A percentile compares a stretch with the other conserved stretches of the same genome.
phyloP scores from a whole-genome alignment of 2,888 invertebrate genomes.

The Chrysomela aeneicollis region DNA sequence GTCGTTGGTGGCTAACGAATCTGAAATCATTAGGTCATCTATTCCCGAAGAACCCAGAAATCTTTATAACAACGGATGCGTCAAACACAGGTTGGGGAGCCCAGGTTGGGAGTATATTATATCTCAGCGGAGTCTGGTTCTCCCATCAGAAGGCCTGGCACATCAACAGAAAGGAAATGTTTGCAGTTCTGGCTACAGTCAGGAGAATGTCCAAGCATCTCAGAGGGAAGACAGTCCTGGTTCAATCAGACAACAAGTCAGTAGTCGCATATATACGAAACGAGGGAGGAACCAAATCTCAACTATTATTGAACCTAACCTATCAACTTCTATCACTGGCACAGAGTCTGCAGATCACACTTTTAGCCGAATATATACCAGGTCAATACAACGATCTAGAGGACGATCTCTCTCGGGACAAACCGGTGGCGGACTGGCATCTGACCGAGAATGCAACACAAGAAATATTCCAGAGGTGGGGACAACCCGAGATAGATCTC shows the following conservation, averaged over 20 bases:
- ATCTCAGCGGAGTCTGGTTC: constrained; percentile 21
- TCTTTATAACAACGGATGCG: constrained; percentile 36
- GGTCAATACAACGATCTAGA: neutral
- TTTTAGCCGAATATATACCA: neutral
- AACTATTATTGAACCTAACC: neutral
- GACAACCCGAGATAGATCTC: constrained; percentile 37
- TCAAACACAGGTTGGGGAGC: constrained; percentile 36
- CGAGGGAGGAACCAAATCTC: constrained; percentile 16
- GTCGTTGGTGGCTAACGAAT: constrained; percentile 33
- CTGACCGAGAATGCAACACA: constrained; percentile 5
- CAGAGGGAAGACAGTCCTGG: constrained; percentile 15
- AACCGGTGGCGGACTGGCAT: neutral
- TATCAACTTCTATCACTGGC: neutral
- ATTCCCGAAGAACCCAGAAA: constrained; percentile 23
- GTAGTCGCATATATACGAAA: constrained; percentile 32
- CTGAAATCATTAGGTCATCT: constrained; percentile 12
- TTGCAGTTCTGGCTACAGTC: constrained; percentile 13
- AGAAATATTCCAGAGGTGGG: constrained; percentile 37
- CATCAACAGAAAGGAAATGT: constrained; percentile 25
- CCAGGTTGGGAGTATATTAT: constrained; percentile 14
- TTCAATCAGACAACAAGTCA: constrained; percentile 31
- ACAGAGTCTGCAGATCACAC: neutral
- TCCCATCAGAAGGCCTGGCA: constrained; percentile 15
- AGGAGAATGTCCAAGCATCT: neutral
- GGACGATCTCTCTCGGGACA: neutral